Evolutionary conservation across 2,797 vertebrate genomes (phyloP), one percentile per base, ranked within the genome.

Genomic region (Pangasius larnaudii): DNA sequence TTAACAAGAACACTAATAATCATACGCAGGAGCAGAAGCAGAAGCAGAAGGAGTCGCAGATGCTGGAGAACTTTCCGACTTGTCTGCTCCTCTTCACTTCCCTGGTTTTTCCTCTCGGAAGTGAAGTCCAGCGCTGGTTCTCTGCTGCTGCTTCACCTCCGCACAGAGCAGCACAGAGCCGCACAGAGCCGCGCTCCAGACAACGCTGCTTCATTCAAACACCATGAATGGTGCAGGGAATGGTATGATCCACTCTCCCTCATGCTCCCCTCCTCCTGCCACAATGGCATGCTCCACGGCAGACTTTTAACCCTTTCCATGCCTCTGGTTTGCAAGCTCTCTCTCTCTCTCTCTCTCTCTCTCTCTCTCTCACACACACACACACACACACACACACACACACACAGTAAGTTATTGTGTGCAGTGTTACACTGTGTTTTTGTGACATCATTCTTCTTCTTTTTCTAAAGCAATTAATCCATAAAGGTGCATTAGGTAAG

Each of bases 121-220:
- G 51, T 79, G 49, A 56, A 79, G 56, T 33, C 36, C 33, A 7
- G 79, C 1, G 4, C 53, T 59, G 78, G 3, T 39, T 1, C 11
- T 27, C 9, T n/a, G 13, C 79, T 82, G 24, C 61, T 22, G 81
- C 16, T 30, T 49, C 18, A 86, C 87, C 90, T 91, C 89, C 82
- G 89, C 86, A 84, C 89, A 88, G 90, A 87, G 90, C 91, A 89
- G 91, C 90, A 90, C 42, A 46, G 42, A 89, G 91, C 90, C 89
- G 89, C 86, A 85, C 89, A 88, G 90, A 87, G 90, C 91, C 89
- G 91, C 90, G 90, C 88, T 90, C 89, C 85, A 91, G 4, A 94
- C 92, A 93, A 93, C 94, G 87, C 94, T 91, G 85, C 93, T 94
- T 95, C 95, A 95, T 96, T 96, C 95, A 93, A 94, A 92, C 90